Evolutionary conservation across 2,888 invertebrate species (phyloP).

Genomic region (Prenolepis imparis): DNA sequence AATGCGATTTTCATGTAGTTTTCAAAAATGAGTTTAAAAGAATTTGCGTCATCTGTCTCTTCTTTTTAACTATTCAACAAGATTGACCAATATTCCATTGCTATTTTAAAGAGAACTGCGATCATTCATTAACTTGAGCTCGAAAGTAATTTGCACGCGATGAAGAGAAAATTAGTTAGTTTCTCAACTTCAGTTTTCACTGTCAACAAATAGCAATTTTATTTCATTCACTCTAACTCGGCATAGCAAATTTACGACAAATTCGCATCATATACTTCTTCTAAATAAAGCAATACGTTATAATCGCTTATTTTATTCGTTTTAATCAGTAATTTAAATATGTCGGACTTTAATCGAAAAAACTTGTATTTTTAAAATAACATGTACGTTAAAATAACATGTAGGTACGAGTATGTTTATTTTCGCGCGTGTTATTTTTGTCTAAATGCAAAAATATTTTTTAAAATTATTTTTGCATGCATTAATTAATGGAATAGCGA

Average conservation of each 20-base stretch:
- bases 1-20: not conserved
- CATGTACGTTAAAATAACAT: not conserved
- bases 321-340: not conserved
- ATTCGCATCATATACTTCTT: not conserved
- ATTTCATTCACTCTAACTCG: not conserved
- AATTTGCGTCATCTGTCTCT: not conserved
- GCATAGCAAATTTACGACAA: not conserved
- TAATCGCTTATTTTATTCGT: not conserved
- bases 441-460: not conserved
- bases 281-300: not conserved
- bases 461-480: not conserved
- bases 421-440: conserved; percentile 18
- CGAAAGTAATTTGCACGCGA: not conserved
- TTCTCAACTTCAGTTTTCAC: conserved; percentile 3
- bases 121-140: conserved; percentile 27
- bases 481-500: not conserved
- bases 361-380: not conserved
- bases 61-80: not conserved
- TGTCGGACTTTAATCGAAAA: not conserved
- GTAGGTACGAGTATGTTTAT: not conserved
- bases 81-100: not conserved
- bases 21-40: not conserved
- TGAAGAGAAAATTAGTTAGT: conserved; percentile 17
- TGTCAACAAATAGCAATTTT: conserved; percentile 3
- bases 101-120: not conserved